Evolutionary conservation across 2,888 invertebrate species (phyloP).

Genomic region (Microctonus brassicae): DNA sequence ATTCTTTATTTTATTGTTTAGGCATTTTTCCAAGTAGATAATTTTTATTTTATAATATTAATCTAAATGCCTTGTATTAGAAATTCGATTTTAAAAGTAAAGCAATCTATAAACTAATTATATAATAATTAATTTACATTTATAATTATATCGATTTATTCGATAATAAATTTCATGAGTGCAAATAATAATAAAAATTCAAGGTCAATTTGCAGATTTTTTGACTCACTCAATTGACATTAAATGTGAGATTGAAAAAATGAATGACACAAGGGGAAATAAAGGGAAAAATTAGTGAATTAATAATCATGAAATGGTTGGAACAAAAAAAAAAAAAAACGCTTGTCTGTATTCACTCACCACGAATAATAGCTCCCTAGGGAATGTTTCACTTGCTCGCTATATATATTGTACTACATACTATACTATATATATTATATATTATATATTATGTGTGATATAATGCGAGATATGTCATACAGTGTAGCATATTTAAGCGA

Average conservation of each 20-base stretch:
- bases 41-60: no score
- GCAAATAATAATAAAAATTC: not conserved
- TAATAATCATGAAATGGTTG: slow-evolving; percentile 9
- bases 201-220: not conserved
- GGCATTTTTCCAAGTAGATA: no score
- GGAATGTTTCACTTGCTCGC: slow-evolving; percentile 35
- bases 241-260: not conserved
- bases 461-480: slow-evolving; percentile 20
- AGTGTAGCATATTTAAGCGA: slow-evolving; percentile 4
- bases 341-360: slow-evolving; percentile 22
- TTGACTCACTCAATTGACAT: not conserved
- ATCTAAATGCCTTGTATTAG: no score
- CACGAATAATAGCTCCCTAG: slow-evolving; percentile 24
- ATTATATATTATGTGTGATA: not conserved
- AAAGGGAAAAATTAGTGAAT: not conserved
- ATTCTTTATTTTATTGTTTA: no score
- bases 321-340: slow-evolving; percentile 17
- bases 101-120: no score
- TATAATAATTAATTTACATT: no score
- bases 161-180: no score
- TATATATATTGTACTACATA: not conserved
- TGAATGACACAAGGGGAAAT: not conserved
- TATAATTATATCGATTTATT: no score
- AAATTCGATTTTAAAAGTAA: no score
- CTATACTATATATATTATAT: not conserved